These are phyloP conservation scores for Ptychochromis oligacanthus DNA, from an alignment of 2,113 vertebrate species.

Conservation along the genomic window DNA sequence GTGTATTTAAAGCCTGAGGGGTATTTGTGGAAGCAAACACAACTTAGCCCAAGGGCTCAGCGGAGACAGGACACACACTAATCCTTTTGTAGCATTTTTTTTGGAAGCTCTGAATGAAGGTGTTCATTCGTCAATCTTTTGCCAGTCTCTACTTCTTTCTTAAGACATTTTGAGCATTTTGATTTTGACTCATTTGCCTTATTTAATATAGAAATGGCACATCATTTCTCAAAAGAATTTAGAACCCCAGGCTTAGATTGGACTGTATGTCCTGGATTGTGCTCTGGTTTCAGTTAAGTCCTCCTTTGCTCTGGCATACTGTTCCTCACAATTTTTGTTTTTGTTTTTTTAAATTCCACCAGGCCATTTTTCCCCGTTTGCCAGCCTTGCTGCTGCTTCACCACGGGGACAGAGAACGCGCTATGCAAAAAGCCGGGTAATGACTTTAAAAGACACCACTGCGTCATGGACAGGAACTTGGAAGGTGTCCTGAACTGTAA, in stretches of 20 bases:
- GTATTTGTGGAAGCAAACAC: conserved; percentile 66
- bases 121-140: conserved; percentile 45
- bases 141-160: not conserved
- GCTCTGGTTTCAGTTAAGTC: conserved; percentile 49
- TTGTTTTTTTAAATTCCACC: conserved; percentile 47
- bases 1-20: conserved; percentile 50
- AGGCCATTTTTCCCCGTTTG: conserved; percentile 41
- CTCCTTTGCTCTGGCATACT: conserved; percentile 45
- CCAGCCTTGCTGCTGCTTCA: conserved; percentile 56
- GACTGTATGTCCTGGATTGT: conserved; percentile 25
- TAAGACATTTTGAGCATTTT: not conserved
- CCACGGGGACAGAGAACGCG: conserved; percentile 55
- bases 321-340: conserved; percentile 26
- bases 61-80: conserved; percentile 40
- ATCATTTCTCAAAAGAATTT: conserved; percentile 32
- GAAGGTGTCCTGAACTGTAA: conserved; percentile 71
- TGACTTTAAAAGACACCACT: conserved; percentile 71
- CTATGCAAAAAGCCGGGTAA: conserved; percentile 63
- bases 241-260: conserved; percentile 43
- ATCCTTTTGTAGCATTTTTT: conserved; percentile 41
- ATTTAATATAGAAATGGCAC: conserved; percentile 10
- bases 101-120: conserved; percentile 20
- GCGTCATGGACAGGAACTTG: conserved; percentile 66
- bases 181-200: not conserved
- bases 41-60: conserved; percentile 15